Percentiles rank a stretch among this genome's conserved stretches.
Evolutionary conservation across 2,888 invertebrate genomes (phyloP).

Genomic region (Lasioglossum figueresi): DNA sequence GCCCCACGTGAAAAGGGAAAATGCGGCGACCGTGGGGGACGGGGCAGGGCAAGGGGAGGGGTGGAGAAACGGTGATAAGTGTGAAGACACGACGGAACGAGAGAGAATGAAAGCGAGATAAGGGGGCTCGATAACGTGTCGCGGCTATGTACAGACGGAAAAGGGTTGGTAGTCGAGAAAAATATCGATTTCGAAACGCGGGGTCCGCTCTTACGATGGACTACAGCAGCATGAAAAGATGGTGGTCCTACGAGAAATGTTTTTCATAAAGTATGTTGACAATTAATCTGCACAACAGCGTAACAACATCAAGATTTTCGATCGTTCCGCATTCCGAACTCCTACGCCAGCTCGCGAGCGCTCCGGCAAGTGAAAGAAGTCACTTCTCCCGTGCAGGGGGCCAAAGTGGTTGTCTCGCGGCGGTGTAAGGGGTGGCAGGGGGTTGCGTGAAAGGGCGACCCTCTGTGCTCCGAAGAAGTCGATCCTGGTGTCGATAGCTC

Average conservation of each 20-base stretch:
- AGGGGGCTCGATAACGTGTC: slow-evolving; percentile 54
- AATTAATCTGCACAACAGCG: not conserved
- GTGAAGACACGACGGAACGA: slow-evolving; percentile 45
- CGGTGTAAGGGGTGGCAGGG: not conserved
- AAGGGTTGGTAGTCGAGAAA: not conserved
- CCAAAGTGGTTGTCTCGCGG: not conserved
- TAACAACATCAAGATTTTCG: not conserved
- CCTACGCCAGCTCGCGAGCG: not conserved
- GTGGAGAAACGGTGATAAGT: slow-evolving; percentile 43
- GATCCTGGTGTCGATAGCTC: slow-evolving; percentile 18
- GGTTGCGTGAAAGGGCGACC: not conserved
- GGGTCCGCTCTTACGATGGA: not conserved
- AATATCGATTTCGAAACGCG: slow-evolving; percentile 8
- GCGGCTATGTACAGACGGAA: slow-evolving; percentile 27
- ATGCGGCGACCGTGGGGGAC: not conserved
- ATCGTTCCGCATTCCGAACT: not conserved
- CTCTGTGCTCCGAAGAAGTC: slow-evolving; percentile 25
- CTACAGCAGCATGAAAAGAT: not conserved
- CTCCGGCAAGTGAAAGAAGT: not conserved
- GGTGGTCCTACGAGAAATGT: not conserved
- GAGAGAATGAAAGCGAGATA: slow-evolving; percentile 58
- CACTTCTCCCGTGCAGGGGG: not conserved
- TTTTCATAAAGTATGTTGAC: no score
- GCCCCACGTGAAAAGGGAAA: slow-evolving; percentile 42
- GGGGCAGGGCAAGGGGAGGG: not conserved